Evolutionary conservation across 2,888 invertebrate genomes (phyloP), one percentile per base, ranked within the genome.

Genomic region (Germaria angustata): DNA sequence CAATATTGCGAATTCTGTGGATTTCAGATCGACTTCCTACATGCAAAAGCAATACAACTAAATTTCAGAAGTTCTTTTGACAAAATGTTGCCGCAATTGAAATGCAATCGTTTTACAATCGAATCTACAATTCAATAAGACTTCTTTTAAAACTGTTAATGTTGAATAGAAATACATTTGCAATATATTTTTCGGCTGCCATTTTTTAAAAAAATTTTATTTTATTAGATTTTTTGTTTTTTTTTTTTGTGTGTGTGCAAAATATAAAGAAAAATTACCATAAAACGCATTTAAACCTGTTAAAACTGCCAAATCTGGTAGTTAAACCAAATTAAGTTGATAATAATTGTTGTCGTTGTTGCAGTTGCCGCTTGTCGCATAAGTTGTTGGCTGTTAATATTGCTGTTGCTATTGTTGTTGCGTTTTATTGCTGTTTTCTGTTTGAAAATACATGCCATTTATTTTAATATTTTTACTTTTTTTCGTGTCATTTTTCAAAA

Each of bases 281-380:
- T 81, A 77, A 72, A 81, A 80, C 72, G 61, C 77, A 81, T 68
- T 81, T 77, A 72, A 81, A 77, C 81, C 81, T 73, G 81, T 72
- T 77, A 68, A 72, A 81, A 73, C 66, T 81, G 81, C 81, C 81
- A 81, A 81, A 81, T 81, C 59, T 81, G 80, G 76, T 81, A 81
- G 76, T 76, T 81, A 81, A 81, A 81, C 77, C 77, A 63, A 77
- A 81, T 77, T 81, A 77, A 77, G 61, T 81, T 81, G 81, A 77
- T 81, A 77, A 77, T 72, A 81, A 81, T 81, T 73, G 57, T 65
- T 61, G 72, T 51, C 9, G 59, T 71, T 71, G 59, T 55, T 49
- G 57, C 17, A 15, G 57, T 34, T 66, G 34, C 55, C 20, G 51
- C 24, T 66, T 71, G 69, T 55, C 46, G 57, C 57, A 53, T 32